Conservation (phyloP, 2,888 invertebrate species). For the Caenorhabditis sp. region DNA sequence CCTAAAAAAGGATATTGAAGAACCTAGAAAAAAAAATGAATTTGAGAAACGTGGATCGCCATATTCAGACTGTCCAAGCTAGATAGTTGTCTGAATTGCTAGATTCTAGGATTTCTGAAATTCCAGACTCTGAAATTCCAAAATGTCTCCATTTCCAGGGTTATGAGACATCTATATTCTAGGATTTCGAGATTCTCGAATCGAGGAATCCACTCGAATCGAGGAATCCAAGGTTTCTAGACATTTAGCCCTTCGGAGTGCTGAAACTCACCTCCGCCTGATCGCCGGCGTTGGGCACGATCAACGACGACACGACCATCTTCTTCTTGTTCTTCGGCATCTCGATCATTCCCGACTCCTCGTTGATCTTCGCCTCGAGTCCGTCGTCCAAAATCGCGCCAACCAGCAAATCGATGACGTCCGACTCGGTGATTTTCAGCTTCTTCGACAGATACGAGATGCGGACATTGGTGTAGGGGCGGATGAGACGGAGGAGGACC, state of each 20-base stretch:
- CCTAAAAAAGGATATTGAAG: no score
- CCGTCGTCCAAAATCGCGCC: slow-evolving; percentile 96
- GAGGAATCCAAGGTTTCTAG: no score
- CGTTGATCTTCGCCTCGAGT: slow-evolving; percentile 68
- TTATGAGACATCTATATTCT: no score
- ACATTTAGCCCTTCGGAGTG: no score
- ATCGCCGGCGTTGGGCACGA: slow-evolving; percentile 48
- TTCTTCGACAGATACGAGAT: slow-evolving; percentile 96
- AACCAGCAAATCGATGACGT: slow-evolving; percentile 96
- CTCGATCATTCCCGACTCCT: slow-evolving; percentile 62
- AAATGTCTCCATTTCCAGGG: no score
- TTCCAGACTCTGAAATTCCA: background rate
- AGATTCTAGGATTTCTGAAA: no score
- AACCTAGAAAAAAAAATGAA: no score
- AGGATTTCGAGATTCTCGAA: no score
- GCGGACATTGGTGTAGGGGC: slow-evolving; percentile 97
- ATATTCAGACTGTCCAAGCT: no score
- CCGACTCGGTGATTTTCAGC: slow-evolving; percentile 85
- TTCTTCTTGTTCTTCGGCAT: slow-evolving; percentile 60
- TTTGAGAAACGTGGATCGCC: no score
- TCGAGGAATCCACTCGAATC: no score
- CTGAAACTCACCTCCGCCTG: background rate
- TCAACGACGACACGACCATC: slow-evolving; percentile 34
- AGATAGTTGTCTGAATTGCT: no score
- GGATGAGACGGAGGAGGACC: slow-evolving; percentile 96